Evolutionary conservation across 2,797 vertebrate genomes (phyloP), one percentile per base, ranked within the genome.

Genomic region (Poecilia picta): DNA sequence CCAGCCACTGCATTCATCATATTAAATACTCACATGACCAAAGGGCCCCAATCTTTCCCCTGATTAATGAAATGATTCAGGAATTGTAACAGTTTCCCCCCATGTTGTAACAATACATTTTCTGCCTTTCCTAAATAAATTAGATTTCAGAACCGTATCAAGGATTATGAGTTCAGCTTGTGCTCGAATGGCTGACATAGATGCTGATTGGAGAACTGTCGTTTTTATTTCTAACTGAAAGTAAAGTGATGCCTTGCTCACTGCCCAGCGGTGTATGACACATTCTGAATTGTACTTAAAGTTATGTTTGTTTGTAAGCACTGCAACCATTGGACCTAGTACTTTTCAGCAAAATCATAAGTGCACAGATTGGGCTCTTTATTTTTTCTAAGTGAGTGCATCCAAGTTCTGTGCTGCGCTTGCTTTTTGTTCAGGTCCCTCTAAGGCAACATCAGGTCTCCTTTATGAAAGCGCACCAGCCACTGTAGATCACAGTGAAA

Each of bases 391-490:
- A 88, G 85, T 75, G 74, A 89, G 81, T 5, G 75, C 77, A 77
- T 85, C 83, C 72, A 73, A 73, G 76, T 80, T 74, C 77, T 45
- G 87, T 81, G 77, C 81, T 66, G 62, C 78, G 74, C 80, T 81
- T 83, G 39, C 85, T 72, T 81, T 80, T 85, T 76, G 81, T 51
- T 76, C 76, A 77, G 83, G 81, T 87, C 80, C 88, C 89, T 87
- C 87, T 25, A 86, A 74, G 51, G 89, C 81, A 49, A 79, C 77
- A 87, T 79, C 79, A 39, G 75, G 86, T 84, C 80, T 83, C 80
- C 80, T 89, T 91, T 90, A 92, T 92, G 93, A 93, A 89, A 88
- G 89, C 89, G 87, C 87, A 91, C 84, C 85, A 89, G 89, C 81
- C 80, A 76, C 84, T 86, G 90, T 85, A 89, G 85, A 93, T 93